Conservation (phyloP, 2,113 vertebrate genomes). For the Corydoras sp. region DNA sequence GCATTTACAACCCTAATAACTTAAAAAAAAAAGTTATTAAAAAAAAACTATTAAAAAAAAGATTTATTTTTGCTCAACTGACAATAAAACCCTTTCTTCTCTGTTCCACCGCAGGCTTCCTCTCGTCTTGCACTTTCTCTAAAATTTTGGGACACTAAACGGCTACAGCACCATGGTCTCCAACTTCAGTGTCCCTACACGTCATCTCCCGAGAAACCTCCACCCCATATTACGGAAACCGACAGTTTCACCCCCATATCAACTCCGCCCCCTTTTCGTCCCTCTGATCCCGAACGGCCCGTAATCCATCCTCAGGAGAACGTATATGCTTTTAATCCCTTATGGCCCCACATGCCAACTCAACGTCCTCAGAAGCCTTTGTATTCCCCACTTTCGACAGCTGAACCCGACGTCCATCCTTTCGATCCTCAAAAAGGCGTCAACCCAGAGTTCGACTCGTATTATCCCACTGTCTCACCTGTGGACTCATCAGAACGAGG, state of each 20-base stretch:
- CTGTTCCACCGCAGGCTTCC: slow-evolving; percentile 42
- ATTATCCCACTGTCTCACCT: too few relatives aligned
- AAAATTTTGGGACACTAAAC: slow-evolving; percentile 54
- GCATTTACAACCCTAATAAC: too few relatives aligned
- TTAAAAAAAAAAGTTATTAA: neutral
- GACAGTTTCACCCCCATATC: slow-evolving; percentile 4
- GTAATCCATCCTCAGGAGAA: too few relatives aligned
- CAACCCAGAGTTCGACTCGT: too few relatives aligned
- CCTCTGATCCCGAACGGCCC: neutral
- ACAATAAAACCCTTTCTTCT: neutral
- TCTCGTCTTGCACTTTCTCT: slow-evolving; percentile 47
- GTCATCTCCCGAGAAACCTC: neutral
- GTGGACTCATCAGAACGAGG: neutral
- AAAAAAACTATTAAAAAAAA: too few relatives aligned
- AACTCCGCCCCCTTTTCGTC: neutral
- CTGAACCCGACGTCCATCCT: too few relatives aligned
- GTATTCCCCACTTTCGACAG: too few relatives aligned
- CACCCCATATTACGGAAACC: neutral
- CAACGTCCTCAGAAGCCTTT: too few relatives aligned
- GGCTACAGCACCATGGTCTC: slow-evolving; percentile 38
- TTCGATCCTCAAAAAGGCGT: too few relatives aligned
- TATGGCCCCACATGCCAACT: neutral
- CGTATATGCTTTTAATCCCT: neutral
- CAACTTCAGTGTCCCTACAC: slow-evolving; percentile 52
- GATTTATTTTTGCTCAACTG: too few relatives aligned